Percentiles rank a stretch among this genome's conserved stretches.
Evolutionary conservation across 2,797 vertebrate genomes (phyloP).

Genomic region (Trachurus trachurus): DNA sequence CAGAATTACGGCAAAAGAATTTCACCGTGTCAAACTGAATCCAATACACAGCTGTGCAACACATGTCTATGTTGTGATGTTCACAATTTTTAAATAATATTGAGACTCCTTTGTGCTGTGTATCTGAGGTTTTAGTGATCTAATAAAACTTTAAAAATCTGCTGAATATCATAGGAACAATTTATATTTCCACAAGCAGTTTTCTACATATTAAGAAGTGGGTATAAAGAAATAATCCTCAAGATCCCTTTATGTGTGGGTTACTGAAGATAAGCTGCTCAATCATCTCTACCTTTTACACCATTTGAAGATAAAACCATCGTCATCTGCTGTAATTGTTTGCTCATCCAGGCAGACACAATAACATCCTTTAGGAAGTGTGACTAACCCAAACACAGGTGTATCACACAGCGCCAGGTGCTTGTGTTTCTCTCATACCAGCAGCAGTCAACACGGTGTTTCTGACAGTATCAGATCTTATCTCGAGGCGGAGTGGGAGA

Average conservation of each 20-base stretch:
- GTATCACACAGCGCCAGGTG: constrained; percentile 71
- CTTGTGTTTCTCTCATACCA: constrained; percentile 54
- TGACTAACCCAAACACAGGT: constrained; percentile 81
- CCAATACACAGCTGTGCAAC: background rate
- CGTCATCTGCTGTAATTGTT: constrained; percentile 68
- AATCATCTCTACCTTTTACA: constrained; percentile 54
- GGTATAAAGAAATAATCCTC: constrained; percentile 3
- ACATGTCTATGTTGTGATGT: background rate
- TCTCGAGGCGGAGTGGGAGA: constrained; percentile 49
- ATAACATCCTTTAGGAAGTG: constrained; percentile 78
- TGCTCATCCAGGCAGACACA: constrained; percentile 77
- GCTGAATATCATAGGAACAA: background rate
- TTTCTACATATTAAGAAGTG: background rate
- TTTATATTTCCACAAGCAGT: background rate
- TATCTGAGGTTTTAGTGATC: background rate
- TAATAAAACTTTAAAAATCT: background rate
- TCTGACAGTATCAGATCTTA: constrained; percentile 84
- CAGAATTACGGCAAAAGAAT: background rate
- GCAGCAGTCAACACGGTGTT: constrained; percentile 61
- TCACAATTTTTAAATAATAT: background rate
- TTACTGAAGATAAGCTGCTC: constrained; percentile 57
- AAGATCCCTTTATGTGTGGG: constrained; percentile 20
- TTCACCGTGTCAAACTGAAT: background rate
- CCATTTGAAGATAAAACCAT: constrained; percentile 58
- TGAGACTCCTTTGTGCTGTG: background rate